Conservation (phyloP, 2,888 invertebrate species). For the Drosophila siamana region DNA sequence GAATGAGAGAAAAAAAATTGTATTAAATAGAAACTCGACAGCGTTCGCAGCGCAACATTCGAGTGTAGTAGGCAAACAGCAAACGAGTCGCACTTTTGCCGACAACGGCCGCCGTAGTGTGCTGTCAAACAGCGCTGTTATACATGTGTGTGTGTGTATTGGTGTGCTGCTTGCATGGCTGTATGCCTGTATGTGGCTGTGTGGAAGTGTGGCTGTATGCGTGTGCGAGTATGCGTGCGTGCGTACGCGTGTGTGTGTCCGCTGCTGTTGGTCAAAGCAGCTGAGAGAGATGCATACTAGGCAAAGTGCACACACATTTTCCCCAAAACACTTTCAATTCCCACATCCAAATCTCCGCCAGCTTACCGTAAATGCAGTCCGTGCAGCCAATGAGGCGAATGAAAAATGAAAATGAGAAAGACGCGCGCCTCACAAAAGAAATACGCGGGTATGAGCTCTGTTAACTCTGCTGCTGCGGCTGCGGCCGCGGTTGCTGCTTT, state of each 20-base stretch:
- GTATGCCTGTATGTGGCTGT: no score
- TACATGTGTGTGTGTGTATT: constrained; percentile 33
- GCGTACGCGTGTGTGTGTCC: constrained; percentile 29
- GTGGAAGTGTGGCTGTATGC: constrained; percentile 27
- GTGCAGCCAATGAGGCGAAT: constrained; percentile 21
- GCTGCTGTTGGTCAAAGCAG: constrained; percentile 65
- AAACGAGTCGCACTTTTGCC: constrained; percentile 64
- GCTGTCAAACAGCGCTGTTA: constrained; percentile 60
- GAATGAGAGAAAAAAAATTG: constrained; percentile 24
- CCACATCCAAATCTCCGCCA: constrained; percentile 10
- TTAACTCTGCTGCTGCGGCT: constrained; percentile 8
- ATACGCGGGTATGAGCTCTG: constrained; percentile 24
- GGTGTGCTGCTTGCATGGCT: constrained; percentile 19
- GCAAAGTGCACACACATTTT: constrained; percentile 49
- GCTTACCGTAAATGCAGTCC: constrained; percentile 50
- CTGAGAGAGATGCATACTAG: constrained; percentile 62
- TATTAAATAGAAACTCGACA: constrained; percentile 69
- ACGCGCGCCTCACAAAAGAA: constrained; percentile 47
- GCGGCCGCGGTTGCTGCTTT: constrained; percentile 46
- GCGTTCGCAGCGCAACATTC: constrained; percentile 49
- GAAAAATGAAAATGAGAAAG: constrained; percentile 11
- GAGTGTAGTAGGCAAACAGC: constrained; percentile 55
- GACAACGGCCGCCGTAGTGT: constrained; percentile 60
- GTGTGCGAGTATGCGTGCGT: constrained; percentile 24
- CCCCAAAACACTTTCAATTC: constrained; percentile 20